Base-by-base conservation (phyloP, 2,888 invertebrate genomes). In the Drosophila neotestacea region DNA sequence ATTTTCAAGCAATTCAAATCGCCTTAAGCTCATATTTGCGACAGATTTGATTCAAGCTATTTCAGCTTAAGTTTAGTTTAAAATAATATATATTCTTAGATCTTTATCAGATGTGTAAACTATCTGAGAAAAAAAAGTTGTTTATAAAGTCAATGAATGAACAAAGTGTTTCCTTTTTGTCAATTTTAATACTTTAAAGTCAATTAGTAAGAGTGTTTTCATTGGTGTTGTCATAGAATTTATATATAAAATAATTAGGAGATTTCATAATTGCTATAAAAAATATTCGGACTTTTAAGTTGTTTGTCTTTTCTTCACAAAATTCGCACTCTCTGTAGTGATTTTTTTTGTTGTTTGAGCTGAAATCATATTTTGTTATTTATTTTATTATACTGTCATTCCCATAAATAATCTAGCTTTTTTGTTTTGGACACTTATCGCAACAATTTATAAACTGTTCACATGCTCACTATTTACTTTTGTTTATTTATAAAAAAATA, bases 391-490 rank as follows among this genome's bases (percentile, higher is more conserved):
- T 32, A 62, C 55, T 50, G 44, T 13, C n/a, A 78, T 32, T 32
- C 7, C 32, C 16, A 32, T 32, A 32, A 66, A 65, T 55, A 69
- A 61, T 66, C 46, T 44, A 65, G 50, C 36, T 51, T 66, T 66
- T 63, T 73, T 44, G 32, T 22, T 41, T 50, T 16, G 41, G 9
- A n/a, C 22, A n/a, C n/a, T 65, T 62, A 39, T 46, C 36, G 13
- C 1, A 39, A 41, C 13, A 69, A 50, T 42, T 55, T 44, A 58
- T 51, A 36, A 48, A 62, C 65, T 46, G 42, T 70, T 64, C 69
- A 73, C 70, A 39, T 73, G 36, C 27, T 59, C 63, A 41, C 30
- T 63, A 42, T 77, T 77, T 77, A 55, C 50, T 54, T 69, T 54
- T 46, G 48, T 64, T 65, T 65, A 32, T 59, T 47, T 72, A 38